These are phyloP conservation scores for Tupaia chinensis DNA, from an alignment of 2,113 vertebrate genomes.

Conservation along the genomic window DNA sequence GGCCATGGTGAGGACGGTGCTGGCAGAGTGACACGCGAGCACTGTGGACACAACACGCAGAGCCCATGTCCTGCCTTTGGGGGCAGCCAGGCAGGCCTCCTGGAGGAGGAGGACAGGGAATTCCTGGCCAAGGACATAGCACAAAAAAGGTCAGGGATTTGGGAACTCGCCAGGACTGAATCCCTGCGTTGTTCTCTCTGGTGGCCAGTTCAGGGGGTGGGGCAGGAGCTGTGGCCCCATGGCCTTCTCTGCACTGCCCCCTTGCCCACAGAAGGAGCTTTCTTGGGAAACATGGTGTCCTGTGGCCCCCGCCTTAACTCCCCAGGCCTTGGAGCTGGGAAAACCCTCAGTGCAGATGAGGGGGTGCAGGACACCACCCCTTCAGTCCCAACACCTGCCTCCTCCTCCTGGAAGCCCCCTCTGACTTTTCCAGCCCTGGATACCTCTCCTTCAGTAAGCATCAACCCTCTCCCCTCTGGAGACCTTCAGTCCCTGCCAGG, in stretches of 20 bases:
- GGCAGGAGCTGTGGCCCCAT: not conserved
- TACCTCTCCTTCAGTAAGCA: not conserved
- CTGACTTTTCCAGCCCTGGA: not conserved
- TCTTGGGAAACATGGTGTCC: not conserved
- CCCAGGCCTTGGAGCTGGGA: not conserved
- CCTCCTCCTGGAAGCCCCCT: not conserved
- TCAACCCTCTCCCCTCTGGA: not conserved
- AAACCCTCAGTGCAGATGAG: not conserved
- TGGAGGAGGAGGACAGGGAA: not conserved
- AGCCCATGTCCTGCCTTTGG: not conserved
- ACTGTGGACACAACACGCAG: not conserved
- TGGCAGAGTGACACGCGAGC: not conserved
- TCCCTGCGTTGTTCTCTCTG: not conserved
- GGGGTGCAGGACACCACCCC: not conserved
- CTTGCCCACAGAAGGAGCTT: not conserved
- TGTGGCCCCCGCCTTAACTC: not conserved
- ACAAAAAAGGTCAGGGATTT: not conserved
- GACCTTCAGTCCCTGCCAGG: not conserved
- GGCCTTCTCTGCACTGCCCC: rapidly evolving
- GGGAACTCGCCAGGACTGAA: not conserved
- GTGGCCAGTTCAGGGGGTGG: not conserved
- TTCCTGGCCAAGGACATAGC: not conserved
- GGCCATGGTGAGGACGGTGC: not conserved
- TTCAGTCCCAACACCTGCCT: too few species aligned
- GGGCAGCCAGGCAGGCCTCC: not conserved